phyloP scores from a whole-genome alignment of 2,113 vertebrate species.

The Alligator mississippiensis region DNA sequence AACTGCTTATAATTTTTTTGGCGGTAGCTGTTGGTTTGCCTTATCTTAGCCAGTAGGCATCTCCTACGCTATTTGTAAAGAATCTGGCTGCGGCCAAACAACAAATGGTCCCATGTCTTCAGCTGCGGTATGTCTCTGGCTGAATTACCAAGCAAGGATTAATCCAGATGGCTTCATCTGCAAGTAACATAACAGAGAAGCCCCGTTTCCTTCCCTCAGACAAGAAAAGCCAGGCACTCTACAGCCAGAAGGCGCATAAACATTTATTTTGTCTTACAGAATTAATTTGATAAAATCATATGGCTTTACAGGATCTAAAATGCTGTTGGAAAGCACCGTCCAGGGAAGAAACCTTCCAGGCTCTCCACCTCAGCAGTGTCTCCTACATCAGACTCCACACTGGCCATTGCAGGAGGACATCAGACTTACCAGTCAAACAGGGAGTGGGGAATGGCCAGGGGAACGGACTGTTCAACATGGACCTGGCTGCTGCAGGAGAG shows the following conservation, averaged over 20 bases:
- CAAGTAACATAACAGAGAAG: not conserved
- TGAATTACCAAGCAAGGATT: not conserved
- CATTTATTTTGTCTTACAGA: slow-evolving; percentile 61
- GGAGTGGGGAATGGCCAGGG: not conserved
- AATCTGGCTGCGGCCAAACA: not conserved
- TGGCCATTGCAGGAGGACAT: not conserved
- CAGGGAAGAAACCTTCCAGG: too few species aligned
- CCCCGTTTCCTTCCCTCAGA: too few species aligned
- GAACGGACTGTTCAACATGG: fast-evolving
- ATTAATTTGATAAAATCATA: not conserved
- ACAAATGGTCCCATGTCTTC: not conserved
- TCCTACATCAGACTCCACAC: fast-evolving
- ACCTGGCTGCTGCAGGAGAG: fast-evolving
- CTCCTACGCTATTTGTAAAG: not conserved
- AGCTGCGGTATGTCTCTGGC: not conserved
- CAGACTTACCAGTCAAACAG: not conserved
- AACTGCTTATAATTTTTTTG: not conserved
- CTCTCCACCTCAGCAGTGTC: not conserved
- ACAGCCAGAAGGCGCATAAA: slow-evolving; percentile 7
- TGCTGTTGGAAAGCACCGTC: fast-evolving
- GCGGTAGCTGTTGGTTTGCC: not conserved
- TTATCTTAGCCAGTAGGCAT: not conserved
- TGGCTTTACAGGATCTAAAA: not conserved
- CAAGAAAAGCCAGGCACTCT: fast-evolving
- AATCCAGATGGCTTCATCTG: not conserved